These are phyloP conservation scores for Saturnia pavonia DNA, from an alignment of 2,888 invertebrate species.

Conservation along the genomic window DNA sequence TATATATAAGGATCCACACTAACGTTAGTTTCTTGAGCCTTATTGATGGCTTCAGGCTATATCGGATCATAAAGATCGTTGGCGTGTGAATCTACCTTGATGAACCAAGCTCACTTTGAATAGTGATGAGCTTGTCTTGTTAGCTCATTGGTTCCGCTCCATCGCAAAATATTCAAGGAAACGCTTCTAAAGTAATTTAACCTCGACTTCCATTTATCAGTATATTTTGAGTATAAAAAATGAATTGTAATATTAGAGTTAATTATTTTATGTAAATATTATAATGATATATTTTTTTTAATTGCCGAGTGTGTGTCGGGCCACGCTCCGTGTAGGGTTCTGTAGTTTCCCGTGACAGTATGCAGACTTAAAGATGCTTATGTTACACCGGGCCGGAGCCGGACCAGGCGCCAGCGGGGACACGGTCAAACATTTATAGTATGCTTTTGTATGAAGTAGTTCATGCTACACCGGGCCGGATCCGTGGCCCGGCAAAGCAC, in stretches of 20 bases:
- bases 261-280: background rate
- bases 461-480: too few species aligned
- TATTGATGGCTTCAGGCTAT: conserved; percentile 21
- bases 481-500: too few species aligned
- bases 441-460: too few species aligned
- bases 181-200: background rate
- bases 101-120: background rate
- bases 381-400: too few species aligned
- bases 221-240: background rate
- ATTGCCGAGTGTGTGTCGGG: too few species aligned
- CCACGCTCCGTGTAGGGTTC: too few species aligned
- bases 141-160: conserved; percentile 1
- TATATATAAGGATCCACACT: background rate
- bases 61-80: background rate
- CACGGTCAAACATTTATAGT: too few species aligned
- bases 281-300: too few species aligned
- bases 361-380: too few species aligned
- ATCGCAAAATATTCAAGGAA: conserved; percentile 6
- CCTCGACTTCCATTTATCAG: background rate
- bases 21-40: conserved; percentile 13
- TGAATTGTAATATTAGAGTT: background rate
- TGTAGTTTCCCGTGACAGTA: too few species aligned
- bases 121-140: conserved; percentile 12
- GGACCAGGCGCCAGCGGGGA: too few species aligned
- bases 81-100: conserved; percentile 14